These are phyloP conservation scores for Caenorhabditis wallacei DNA, from an alignment of 2,888 invertebrate species.

Conservation along the genomic window DNA sequence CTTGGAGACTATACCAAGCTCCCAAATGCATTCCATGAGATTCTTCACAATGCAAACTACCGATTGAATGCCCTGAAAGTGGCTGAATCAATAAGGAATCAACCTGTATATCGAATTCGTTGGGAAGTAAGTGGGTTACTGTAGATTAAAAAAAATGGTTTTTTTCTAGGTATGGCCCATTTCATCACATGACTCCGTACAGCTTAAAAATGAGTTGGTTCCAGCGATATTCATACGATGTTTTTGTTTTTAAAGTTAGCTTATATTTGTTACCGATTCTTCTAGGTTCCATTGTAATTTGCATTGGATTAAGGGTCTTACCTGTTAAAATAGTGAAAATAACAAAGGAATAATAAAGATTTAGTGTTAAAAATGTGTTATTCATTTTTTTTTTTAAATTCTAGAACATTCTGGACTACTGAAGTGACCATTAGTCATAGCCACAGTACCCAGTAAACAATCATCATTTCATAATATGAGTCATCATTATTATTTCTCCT, in stretches of 20 bases:
- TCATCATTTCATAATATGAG: too few relatives aligned
- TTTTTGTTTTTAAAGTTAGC: constrained; percentile 12
- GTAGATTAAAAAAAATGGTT: neutral
- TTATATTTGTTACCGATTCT: neutral
- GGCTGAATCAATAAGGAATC: neutral
- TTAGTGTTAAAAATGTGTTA: too few relatives aligned
- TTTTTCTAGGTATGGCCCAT: constrained; percentile 29
- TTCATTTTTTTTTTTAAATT: too few relatives aligned
- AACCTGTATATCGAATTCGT: constrained; percentile 29
- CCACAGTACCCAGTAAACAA: too few relatives aligned
- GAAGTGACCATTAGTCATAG: too few relatives aligned
- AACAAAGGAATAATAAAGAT: neutral
- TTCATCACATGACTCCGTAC: constrained; percentile 33
- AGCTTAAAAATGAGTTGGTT: constrained; percentile 13
- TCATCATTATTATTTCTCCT: too few relatives aligned
- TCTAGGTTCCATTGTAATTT: neutral
- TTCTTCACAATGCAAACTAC: constrained; percentile 20
- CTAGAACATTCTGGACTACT: too few relatives aligned
- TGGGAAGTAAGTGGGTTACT: constrained; percentile 15
- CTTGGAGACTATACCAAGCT: constrained; percentile 12
- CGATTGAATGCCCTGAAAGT: neutral
- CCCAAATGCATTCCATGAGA: neutral
- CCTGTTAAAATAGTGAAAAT: neutral
- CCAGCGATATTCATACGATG: constrained; percentile 21
- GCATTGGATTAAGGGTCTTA: neutral